A percentile compares a stretch with the other conserved stretches of the same genome.
phyloP scores from a whole-genome alignment of 2,797 vertebrate species.

The Coregonus sp. region DNA sequence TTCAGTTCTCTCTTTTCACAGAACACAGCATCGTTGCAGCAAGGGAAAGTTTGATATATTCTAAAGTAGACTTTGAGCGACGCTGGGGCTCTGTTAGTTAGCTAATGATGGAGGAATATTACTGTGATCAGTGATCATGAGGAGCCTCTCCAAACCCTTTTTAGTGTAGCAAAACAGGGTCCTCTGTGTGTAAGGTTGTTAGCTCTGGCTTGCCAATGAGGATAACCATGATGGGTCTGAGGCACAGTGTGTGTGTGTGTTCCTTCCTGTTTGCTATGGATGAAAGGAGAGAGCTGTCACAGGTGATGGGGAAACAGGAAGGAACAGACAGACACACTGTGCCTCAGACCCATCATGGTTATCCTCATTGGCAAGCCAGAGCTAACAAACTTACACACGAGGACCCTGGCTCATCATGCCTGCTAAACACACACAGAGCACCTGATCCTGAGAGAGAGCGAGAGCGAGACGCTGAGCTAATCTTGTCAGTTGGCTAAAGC shows the following conservation, averaged over 20 bases:
- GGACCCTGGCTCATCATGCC: constrained; percentile 20
- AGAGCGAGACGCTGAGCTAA: constrained; percentile 4
- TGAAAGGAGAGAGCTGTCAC: constrained; percentile 33
- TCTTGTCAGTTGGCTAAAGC: constrained; percentile 36
- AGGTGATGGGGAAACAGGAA: constrained; percentile 41
- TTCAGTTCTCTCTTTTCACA: not conserved
- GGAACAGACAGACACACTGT: constrained; percentile 11
- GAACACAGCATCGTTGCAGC: not conserved
- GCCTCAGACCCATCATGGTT: constrained; percentile 2
- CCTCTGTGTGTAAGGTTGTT: constrained; percentile 42
- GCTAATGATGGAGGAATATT: constrained; percentile 40
- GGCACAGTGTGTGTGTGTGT: constrained; percentile 7
- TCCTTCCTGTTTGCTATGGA: constrained; percentile 21
- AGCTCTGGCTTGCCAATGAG: constrained; percentile 18
- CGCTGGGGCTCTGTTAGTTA: not conserved
- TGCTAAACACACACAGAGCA: not conserved
- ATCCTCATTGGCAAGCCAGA: constrained; percentile 14
- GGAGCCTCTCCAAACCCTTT: constrained; percentile 42
- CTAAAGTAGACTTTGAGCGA: not conserved
- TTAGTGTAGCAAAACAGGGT: constrained; percentile 16
- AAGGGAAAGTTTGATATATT: not conserved
- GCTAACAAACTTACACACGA: constrained; percentile 43
- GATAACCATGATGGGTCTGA: constrained; percentile 10
- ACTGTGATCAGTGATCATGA: too few species aligned
- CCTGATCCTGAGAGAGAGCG: constrained; percentile 37